These are phyloP conservation scores for Hololepta plana DNA, from an alignment of 2,888 invertebrate species.

Conservation along the genomic window DNA sequence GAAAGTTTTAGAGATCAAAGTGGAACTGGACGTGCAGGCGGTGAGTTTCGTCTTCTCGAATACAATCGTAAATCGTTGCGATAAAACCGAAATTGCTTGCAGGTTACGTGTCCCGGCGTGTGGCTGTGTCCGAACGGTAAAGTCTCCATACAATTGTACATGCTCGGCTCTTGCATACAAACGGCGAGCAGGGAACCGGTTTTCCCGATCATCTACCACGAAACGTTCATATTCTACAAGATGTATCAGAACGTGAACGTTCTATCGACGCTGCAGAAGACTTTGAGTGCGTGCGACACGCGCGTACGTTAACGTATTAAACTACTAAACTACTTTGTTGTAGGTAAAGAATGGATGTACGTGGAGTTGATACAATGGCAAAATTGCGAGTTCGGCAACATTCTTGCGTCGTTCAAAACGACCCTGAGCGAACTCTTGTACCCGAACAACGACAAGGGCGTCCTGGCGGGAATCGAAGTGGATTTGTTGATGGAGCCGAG, in stretches of 20 bases:
- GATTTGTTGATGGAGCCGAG: constrained; percentile 51
- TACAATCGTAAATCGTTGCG: constrained; percentile 2
- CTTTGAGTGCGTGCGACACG: constrained; percentile 29
- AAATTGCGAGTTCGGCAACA: constrained; percentile 26
- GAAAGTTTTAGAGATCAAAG: constrained; percentile 37
- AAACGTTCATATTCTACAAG: constrained; percentile 53
- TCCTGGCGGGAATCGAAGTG: constrained; percentile 37
- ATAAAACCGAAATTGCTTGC: constrained; percentile 9
- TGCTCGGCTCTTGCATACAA: constrained; percentile 49
- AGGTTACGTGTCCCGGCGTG: constrained; percentile 74
- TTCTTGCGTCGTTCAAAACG: constrained; percentile 45
- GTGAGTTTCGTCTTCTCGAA: constrained; percentile 18
- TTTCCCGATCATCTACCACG: constrained; percentile 54
- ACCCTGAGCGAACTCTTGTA: constrained; percentile 44
- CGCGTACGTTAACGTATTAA: constrained; percentile 10
- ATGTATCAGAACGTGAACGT: constrained; percentile 28
- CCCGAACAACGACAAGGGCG: constrained; percentile 34
- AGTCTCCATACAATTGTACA: constrained; percentile 47
- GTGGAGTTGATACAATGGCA: constrained; percentile 48
- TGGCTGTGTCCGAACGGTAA: constrained; percentile 70
- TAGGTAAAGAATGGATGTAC: constrained; percentile 41
- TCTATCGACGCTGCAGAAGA: constrained; percentile 28
- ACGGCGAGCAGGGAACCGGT: constrained; percentile 44
- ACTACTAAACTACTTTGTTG: not conserved
- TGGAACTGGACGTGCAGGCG: constrained; percentile 37